Evolutionary conservation across 1,140 invertebrate genomes (phyloP).

Genomic region (Solenopsis invicta): DNA sequence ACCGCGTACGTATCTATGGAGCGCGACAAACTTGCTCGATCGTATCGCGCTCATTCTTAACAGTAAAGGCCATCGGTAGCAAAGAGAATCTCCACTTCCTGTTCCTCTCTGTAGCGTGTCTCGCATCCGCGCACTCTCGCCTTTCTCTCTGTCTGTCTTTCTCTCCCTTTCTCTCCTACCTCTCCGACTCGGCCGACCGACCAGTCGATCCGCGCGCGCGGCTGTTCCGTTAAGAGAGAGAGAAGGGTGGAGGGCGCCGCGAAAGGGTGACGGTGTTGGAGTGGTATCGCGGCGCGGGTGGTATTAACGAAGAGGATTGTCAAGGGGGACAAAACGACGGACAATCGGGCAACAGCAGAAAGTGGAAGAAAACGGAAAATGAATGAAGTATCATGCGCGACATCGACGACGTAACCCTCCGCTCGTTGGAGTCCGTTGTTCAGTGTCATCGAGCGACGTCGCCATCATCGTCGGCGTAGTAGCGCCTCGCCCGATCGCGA

Average conservation of each 20-base stretch:
- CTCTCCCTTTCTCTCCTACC: constrained; percentile 48
- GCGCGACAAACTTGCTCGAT: constrained; percentile 5
- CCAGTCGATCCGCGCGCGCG: constrained; percentile 69
- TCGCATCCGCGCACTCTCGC: constrained; percentile 51
- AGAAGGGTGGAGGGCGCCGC: constrained; percentile 52
- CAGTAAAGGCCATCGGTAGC: constrained; percentile 31
- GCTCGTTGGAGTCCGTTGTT: constrained; percentile 45
- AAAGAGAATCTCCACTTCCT: constrained; percentile 55
- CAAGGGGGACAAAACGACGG: constrained; percentile 33
- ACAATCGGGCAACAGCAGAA: constrained; percentile 35
- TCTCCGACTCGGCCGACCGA: constrained; percentile 32
- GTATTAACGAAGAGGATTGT: constrained; percentile 22
- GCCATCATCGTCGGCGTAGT: constrained; percentile 36
- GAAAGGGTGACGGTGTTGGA: constrained; percentile 50
- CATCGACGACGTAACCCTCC: constrained; percentile 46
- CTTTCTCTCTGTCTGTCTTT: constrained; percentile 42
- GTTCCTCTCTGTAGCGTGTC: constrained; percentile 20
- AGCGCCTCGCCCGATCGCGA: constrained; percentile 57
- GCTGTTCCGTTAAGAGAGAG: constrained; percentile 40
- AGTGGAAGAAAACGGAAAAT: constrained; percentile 66
- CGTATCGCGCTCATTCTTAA: constrained; percentile 26
- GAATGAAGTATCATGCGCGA: constrained; percentile 67
- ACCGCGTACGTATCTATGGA: constrained; percentile 28
- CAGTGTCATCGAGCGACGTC: constrained; percentile 47
- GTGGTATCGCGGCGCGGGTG: constrained; percentile 44